Conservation (phyloP, 2,113 vertebrate species). For the Planiliza haematocheilus region DNA sequence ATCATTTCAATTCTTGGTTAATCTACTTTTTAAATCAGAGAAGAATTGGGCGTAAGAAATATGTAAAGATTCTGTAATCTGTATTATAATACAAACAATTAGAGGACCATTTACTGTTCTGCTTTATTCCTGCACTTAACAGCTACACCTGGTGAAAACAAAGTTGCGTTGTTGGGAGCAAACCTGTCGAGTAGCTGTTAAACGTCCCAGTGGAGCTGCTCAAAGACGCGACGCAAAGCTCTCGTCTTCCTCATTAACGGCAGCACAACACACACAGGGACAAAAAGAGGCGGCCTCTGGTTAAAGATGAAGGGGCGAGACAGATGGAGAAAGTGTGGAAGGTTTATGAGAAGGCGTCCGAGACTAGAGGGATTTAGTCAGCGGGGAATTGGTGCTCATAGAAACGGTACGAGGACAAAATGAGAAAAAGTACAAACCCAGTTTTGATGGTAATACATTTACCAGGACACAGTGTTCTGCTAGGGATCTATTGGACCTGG, state of each 20-base stretch:
- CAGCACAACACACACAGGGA: conserved; percentile 16
- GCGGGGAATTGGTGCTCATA: not conserved
- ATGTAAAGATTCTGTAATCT: no score
- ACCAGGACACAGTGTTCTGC: no score
- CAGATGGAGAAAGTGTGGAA: conserved; percentile 5
- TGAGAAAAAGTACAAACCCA: not conserved
- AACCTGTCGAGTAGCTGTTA: not conserved
- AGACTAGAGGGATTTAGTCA: conserved; percentile 1
- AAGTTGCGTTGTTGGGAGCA: no score
- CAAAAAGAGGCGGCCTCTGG: conserved; percentile 9
- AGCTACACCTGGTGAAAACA: no score
- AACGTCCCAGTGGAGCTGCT: not conserved
- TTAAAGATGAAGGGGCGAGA: conserved; percentile 28
- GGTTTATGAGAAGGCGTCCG: not conserved
- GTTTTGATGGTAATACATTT: no score
- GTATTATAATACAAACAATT: no score
- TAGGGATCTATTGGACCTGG: no score
- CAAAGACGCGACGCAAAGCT: conserved; percentile 4
- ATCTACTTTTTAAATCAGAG: not conserved
- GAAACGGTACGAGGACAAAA: not conserved
- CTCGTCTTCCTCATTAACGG: conserved; percentile 9
- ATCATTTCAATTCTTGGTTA: not conserved
- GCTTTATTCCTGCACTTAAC: not conserved
- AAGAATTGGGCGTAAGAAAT: no score
- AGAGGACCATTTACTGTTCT: not conserved